A percentile compares a stretch with the other conserved stretches of the same genome.
Conservation (phyloP, 2,113 vertebrate species). For the Eclectus roratus region DNA sequence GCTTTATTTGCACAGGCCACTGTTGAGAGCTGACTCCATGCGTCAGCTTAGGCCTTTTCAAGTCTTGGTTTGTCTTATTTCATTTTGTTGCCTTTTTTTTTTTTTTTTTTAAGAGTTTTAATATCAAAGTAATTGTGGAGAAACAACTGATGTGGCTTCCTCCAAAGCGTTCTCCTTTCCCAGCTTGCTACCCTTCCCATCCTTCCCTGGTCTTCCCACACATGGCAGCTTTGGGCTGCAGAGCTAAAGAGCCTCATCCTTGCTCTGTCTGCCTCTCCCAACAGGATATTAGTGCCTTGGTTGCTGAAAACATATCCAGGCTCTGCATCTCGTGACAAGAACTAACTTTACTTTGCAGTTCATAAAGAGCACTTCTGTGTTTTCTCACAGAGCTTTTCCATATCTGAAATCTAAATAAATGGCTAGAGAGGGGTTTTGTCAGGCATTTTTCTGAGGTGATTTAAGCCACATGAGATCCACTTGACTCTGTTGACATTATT, state of each 20-base stretch:
- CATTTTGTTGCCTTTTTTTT: neutral
- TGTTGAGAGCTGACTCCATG: neutral
- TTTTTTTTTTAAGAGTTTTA: neutral
- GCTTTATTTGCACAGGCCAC: neutral
- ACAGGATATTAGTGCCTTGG: neutral
- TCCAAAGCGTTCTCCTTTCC: neutral
- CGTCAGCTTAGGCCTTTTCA: neutral
- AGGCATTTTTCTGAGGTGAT: neutral
- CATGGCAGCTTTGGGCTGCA: neutral
- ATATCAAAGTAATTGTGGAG: neutral
- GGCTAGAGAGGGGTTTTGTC: neutral
- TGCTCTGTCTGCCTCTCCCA: neutral
- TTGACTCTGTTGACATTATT: constrained; percentile 1
- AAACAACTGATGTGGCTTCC: neutral
- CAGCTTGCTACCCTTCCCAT: neutral
- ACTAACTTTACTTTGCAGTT: neutral
- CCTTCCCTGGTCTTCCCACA: neutral
- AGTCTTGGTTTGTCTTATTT: neutral
- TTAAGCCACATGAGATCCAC: constrained; percentile 16
- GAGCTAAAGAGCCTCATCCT: neutral
- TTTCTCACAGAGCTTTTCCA: neutral
- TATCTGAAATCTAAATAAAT: neutral
- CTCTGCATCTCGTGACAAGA: neutral
- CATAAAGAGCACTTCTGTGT: constrained; percentile 25
- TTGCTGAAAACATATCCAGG: neutral